Evolutionary conservation across 2,113 vertebrate species (phyloP), one percentile per base, ranked within the genome.

Genomic region (Nicator chloris): DNA sequence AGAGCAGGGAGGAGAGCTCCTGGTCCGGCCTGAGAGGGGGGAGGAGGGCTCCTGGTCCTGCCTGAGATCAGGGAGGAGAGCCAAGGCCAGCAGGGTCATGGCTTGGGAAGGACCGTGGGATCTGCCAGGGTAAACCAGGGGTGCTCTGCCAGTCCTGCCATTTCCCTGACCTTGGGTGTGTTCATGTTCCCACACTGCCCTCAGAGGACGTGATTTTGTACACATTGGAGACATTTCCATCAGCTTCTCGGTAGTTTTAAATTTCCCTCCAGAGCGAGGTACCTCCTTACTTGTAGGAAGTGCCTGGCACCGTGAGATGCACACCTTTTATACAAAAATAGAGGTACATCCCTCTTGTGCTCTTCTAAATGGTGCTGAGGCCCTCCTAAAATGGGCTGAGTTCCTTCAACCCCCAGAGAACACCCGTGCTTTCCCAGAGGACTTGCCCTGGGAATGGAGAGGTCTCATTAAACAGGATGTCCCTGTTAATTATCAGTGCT

Each of bases 11-110:
- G 30, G n/a, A n/a, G n/a, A 27, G 37, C 42, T 51, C 15, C 73
- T 81, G 75, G 13, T n/a, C n/a, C n/a, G n/a, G n/a, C n/a, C n/a
- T n/a, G n/a, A n/a, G n/a, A n/a, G n/a, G n/a, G n/a, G n/a, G n/a
- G n/a, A n/a, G 70, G 31, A 21, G 30, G 24, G 37, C 42, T 51
- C 15, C 73, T 81, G 75, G 13, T 45, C 27, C 80, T 22, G 40
- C 47, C 33, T 5, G 3, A 27, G 53, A 2, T 0, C 10, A 14
- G 28, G 45, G 47, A 4, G n/a, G n/a, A n/a, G n/a, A n/a, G n/a
- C n/a, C n/a, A n/a, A 59, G 44, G 19, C 40, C 54, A 27, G 56
- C 31, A 28, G 68, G 45, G 5, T 23, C 27, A 2, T 2, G 13
- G 61, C 35, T 0, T 44, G 64, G 16, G 47, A 18, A 50, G 49